These are phyloP conservation scores for Agonopterix arenella DNA, from an alignment of 2,888 invertebrate species.

Conservation along the genomic window DNA sequence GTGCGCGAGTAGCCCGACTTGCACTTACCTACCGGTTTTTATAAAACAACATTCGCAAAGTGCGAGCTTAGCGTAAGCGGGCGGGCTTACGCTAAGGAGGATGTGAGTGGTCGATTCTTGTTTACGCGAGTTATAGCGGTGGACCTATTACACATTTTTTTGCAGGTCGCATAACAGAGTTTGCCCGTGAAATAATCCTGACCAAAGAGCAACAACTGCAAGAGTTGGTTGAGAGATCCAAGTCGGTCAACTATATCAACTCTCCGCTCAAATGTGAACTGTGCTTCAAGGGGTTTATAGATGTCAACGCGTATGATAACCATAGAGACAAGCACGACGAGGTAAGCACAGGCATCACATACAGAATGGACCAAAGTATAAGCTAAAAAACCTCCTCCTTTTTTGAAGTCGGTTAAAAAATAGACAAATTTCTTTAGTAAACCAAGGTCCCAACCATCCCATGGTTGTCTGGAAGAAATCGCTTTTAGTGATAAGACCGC, in stretches of 20 bases:
- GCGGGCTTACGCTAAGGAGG: neutral
- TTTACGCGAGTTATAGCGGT: neutral
- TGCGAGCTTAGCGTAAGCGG: too few species aligned
- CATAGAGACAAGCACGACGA: slow-evolving; percentile 51
- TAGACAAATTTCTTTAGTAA: too few species aligned
- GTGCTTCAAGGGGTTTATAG: slow-evolving; percentile 54
- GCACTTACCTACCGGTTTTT: too few species aligned
- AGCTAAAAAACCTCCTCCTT: too few species aligned
- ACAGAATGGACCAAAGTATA: too few species aligned
- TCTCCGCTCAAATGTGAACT: slow-evolving; percentile 47
- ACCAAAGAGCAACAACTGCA: slow-evolving; percentile 38
- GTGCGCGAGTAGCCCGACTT: too few species aligned
- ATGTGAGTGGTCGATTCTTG: neutral
- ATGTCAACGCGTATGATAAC: slow-evolving; percentile 37
- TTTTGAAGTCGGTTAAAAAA: too few species aligned
- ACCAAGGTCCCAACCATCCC: too few species aligned
- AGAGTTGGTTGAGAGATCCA: slow-evolving; percentile 30
- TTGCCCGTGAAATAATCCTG: slow-evolving; percentile 23
- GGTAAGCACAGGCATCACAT: slow-evolving; percentile 25
- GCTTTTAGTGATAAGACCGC: too few species aligned
- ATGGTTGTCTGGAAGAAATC: too few species aligned
- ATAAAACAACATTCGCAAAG: too few species aligned
- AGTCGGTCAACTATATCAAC: slow-evolving; percentile 41
- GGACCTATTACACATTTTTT: neutral
- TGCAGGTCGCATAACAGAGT: slow-evolving; percentile 2